phyloP scores from a whole-genome alignment of 2,888 invertebrate genomes.

The Diloba caeruleocephala region DNA sequence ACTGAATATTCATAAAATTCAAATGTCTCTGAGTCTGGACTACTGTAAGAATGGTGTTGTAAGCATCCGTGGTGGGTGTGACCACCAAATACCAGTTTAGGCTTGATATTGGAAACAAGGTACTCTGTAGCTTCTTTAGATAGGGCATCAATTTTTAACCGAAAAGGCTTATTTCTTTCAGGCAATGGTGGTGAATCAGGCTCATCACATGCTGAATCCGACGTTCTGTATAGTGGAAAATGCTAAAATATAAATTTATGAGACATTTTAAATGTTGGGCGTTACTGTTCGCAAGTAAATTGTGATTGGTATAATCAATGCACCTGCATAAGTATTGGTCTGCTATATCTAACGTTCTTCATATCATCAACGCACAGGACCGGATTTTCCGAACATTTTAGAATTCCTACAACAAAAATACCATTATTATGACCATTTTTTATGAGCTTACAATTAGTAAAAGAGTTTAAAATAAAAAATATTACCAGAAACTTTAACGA shows the following conservation, averaged over 20 bases:
- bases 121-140: constrained; percentile 94
- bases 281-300: neutral
- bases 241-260: constrained; percentile 91
- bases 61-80: constrained; percentile 98
- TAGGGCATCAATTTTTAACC: constrained; percentile 95
- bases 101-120: constrained; percentile 90
- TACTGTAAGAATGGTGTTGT: constrained; percentile 76
- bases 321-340: constrained; percentile 95
- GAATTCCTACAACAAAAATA: constrained; percentile 63
- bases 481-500: constrained; percentile 90
- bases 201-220: constrained; percentile 94
- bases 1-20: constrained; percentile 93
- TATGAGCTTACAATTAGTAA: neutral
- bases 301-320: neutral
- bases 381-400: constrained; percentile 68
- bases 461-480: neutral
- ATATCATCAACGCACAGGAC: constrained; percentile 68
- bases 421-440: neutral
- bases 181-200: constrained; percentile 93
- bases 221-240: constrained; percentile 96
- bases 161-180: constrained; percentile 92
- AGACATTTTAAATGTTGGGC: neutral
- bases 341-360: constrained; percentile 90
- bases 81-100: constrained; percentile 95
- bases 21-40: constrained; percentile 63